Evolutionary conservation across 2,113 vertebrate genomes (phyloP), one percentile per base, ranked within the genome.

Genomic region (Pollachius pollachius): DNA sequence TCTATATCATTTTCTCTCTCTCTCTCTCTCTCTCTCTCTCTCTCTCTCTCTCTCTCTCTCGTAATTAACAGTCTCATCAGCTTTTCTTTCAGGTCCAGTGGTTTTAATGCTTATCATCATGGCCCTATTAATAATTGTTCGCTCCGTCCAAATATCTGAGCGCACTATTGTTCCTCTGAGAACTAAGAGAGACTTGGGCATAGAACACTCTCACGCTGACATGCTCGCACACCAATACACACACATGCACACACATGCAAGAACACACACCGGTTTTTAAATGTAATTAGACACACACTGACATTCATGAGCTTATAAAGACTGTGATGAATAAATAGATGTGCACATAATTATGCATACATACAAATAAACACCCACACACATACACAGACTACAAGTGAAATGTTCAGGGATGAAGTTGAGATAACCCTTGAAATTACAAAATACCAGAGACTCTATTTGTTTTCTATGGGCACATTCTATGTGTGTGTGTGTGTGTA

Each of bases 81-180:
- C 80, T 85, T 79, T 78, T 84, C 72, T 89, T 92, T 90, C 87
- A 80, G 90, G 86, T 91, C 84, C 71, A 84, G 70, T 81, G 80
- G 80, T 76, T 93, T 92, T 91, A 91, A 89, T 89, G 89, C 81
- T 90, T 81, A 91, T 89, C 90, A 90, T 91, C 86, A 86, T 87
- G 87, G 82, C 73, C 73, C 85, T 88, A 90, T 92, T 92, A 91
- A 87, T 81, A 87, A 90, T 84, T 88, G 86, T 88, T 90, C 85
- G 78, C 83, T 87, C 82, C 77, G 76, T 85, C 80, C 82, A 85
- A 81, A 84, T 67, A 89, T 83, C 82, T 83, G 74, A 87, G 84
- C 79, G 71, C 78, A 79, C 77, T 76, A 84, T 88, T 82, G 86
- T 81, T 87, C 78, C 74, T 82, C 72, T 71, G 15, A 52, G 79